Base-by-base conservation (phyloP, 1,140 invertebrate species). In the Bombus superbus region DNA sequence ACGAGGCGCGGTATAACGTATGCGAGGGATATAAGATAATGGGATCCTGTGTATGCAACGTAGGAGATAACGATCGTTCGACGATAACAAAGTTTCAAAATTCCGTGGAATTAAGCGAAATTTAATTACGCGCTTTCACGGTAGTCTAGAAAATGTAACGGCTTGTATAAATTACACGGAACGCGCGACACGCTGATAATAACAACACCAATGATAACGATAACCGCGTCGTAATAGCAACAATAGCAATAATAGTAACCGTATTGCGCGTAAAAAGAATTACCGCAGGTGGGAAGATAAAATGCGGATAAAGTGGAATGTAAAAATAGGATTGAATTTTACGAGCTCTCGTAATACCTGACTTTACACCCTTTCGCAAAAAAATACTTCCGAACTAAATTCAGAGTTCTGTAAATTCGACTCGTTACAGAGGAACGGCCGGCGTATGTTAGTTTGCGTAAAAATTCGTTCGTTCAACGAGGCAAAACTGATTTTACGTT, bases 1-100 rank as follows among this genome's bases (percentile, higher is more conserved):
- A 18, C 15, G 73, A 38, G 5, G 8, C 15, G 5, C 18, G 6
- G 3, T 2, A 35, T 11, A 35, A 75, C 32, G 47, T 75, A 53
- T 57, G 32, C 18, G 13, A 9, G 8, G 18, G 6, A 28, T 8
- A 25, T 25, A 35, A 57, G 44, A 32, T 75, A 75, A 75, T 57
- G 47, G 32, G 73, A 53, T 35, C 35, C 18, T 69, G 66, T 38
- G 66, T 25, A 69, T 69, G 66, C 66, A 69, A 69, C 35, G 18
- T 69, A 40, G 10, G 66, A 38, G 66, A 53, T n/a, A 35, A 75
- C 47, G n/a, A 25, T 75, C 47, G 47, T 75, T 22, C 38, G n/a
- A 35, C 28, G 57, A 57, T 75, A 75, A 57, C 57, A 75, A 75
- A 53, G 44, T 75, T 57, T 25, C n/a, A 35, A 53, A 53, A 35